These are phyloP conservation scores for Isoperla grammatica DNA, from an alignment of 2,888 invertebrate genomes.

Conservation along the genomic window DNA sequence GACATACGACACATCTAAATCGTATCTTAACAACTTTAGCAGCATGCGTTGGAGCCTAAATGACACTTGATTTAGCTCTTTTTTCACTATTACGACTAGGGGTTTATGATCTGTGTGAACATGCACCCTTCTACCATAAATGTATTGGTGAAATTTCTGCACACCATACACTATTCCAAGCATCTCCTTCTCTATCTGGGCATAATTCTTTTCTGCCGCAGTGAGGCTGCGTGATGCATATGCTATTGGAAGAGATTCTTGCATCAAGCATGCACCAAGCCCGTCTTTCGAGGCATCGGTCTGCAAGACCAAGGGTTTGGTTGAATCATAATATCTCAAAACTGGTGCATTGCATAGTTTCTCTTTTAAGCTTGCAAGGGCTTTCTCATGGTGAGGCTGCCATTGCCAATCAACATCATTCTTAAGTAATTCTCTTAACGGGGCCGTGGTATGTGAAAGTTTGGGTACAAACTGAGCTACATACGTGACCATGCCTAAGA, in stretches of 20 bases:
- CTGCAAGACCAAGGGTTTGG: too few relatives aligned
- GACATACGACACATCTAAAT: slow-evolving; percentile 14
- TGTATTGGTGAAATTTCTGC: slow-evolving; percentile 14
- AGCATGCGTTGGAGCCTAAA: slow-evolving; percentile 6
- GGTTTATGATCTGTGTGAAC: slow-evolving; percentile 18
- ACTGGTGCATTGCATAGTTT: too few relatives aligned
- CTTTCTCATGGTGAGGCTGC: slow-evolving; percentile 22
- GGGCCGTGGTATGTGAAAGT: slow-evolving; percentile 31
- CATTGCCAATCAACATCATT: slow-evolving; percentile 20
- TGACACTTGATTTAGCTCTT: slow-evolving; percentile 1
- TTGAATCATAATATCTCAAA: too few relatives aligned
- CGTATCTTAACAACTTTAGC: slow-evolving; percentile 3
- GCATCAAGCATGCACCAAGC: slow-evolving; percentile 8
- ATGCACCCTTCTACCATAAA: not conserved
- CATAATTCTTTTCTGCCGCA: slow-evolving; percentile 11
- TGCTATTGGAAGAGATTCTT: slow-evolving; percentile 1
- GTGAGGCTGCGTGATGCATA: slow-evolving; percentile 10
- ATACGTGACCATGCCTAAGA: slow-evolving; percentile 37
- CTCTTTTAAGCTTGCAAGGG: not conserved
- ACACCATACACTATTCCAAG: slow-evolving; percentile 7
- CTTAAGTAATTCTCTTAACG: slow-evolving; percentile 30
- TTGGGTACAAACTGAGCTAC: slow-evolving; percentile 35
- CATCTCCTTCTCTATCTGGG: slow-evolving; percentile 11
- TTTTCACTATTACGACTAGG: slow-evolving; percentile 10
- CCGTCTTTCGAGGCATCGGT: not conserved